Percentiles rank a stretch among this genome's conserved stretches.
Conservation (phyloP, 2,113 vertebrate species). For the Brachirus orientalis region DNA sequence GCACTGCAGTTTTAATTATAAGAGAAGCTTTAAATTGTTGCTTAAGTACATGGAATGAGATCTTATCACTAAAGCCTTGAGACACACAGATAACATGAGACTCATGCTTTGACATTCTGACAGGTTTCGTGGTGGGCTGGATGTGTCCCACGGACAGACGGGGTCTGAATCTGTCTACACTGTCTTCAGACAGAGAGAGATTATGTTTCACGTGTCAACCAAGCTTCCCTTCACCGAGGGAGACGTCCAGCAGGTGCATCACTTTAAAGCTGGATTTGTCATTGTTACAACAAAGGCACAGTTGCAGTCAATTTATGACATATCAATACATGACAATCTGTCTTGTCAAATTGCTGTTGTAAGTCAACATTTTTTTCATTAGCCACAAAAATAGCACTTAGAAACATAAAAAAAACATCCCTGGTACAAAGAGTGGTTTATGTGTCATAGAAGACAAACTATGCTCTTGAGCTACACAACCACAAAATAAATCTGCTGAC, state of each 20-base stretch:
- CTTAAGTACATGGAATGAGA: not conserved
- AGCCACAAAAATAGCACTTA: not conserved
- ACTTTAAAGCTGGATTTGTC: slow-evolving; percentile 11
- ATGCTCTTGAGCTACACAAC: not conserved
- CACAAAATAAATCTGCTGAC: not conserved
- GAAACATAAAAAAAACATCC: no score
- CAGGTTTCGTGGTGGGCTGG: slow-evolving; percentile 95
- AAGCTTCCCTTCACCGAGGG: slow-evolving; percentile 96
- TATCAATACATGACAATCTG: not conserved
- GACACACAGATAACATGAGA: slow-evolving; percentile 12
- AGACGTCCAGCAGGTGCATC: slow-evolving; percentile 90
- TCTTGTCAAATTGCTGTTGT: not conserved
- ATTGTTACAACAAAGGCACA: not conserved
- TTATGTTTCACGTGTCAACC: slow-evolving; percentile 97
- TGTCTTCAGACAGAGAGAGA: slow-evolving; percentile 92
- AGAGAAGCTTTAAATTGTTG: no score
- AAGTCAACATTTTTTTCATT: not conserved
- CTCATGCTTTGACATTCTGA: slow-evolving; percentile 12
- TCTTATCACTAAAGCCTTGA: not conserved
- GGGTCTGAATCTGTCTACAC: slow-evolving; percentile 92
- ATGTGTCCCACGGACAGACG: slow-evolving; percentile 95
- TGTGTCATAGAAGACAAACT: not conserved
- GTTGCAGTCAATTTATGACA: not conserved
- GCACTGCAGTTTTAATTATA: no score
- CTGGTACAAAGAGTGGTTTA: not conserved